Conservation (phyloP, 1,140 invertebrate genomes). For the Brachionus manjavacas region DNA sequence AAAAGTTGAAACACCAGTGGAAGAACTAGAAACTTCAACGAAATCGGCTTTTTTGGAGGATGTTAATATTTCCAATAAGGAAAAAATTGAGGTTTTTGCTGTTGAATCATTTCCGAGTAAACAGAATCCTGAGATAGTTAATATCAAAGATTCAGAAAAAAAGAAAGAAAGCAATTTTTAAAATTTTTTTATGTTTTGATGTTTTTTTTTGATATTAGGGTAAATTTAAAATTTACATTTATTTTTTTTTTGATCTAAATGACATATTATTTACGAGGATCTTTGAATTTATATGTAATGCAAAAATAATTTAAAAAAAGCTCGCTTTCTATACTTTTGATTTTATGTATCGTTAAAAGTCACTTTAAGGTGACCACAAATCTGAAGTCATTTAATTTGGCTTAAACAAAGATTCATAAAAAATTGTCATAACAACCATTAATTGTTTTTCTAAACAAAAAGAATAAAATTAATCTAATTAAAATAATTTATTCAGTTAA, state of each 20-base stretch:
- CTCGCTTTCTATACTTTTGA: no score
- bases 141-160: neutral
- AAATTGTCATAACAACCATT: no score
- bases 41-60: conserved; percentile 7
- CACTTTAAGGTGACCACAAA: no score
- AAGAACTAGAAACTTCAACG: neutral
- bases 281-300: neutral
- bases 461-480: no score
- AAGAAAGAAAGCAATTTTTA: neutral
- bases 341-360: no score
- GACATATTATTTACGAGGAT: neutral
- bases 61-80: neutral
- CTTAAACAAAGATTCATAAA: no score
- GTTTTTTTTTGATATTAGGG: neutral
- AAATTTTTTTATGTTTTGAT: neutral
- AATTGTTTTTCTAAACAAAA: no score
- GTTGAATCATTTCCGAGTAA: conserved; percentile 13
- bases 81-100: conserved; percentile 29
- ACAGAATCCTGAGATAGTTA: neutral
- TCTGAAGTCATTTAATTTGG: no score
- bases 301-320: no score
- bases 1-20: neutral
- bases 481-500: no score
- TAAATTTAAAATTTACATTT: neutral
- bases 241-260: neutral